Evolutionary conservation across 2,113 vertebrate genomes (phyloP).

Genomic region (Mirza zaza): DNA sequence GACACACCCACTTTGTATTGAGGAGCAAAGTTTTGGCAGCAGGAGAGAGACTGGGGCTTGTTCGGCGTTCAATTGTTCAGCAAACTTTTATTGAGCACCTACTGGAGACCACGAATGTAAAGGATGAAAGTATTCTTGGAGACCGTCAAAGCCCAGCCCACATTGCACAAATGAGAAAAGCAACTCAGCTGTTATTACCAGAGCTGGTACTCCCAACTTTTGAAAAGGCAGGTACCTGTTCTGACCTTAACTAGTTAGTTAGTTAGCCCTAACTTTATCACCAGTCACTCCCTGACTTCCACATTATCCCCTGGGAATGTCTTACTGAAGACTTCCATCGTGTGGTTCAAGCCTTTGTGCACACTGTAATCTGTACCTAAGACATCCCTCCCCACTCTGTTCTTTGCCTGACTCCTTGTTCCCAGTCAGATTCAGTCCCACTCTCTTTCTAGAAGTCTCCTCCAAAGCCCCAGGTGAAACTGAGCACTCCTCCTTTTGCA

Average conservation of each 20-base stretch:
- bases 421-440: background rate
- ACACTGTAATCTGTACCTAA: background rate
- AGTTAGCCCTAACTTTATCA: background rate
- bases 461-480: background rate
- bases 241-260: background rate
- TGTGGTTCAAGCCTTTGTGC: background rate
- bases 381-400: background rate
- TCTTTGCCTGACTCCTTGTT: background rate
- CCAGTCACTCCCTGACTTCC: background rate
- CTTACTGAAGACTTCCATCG: background rate
- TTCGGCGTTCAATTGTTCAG: background rate
- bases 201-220: background rate
- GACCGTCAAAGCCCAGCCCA: background rate
- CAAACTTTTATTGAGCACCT: background rate
- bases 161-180: background rate
- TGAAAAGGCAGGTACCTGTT: background rate
- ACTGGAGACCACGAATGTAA: background rate
- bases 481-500: background rate
- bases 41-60: background rate
- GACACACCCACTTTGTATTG: background rate
- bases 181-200: background rate
- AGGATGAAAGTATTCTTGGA: background rate
- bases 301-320: rapidly evolving
- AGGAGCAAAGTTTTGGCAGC: background rate
- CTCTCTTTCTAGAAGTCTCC: background rate